A percentile compares a stretch with the other conserved stretches of the same genome.
Evolutionary conservation across 2,113 vertebrate species (phyloP).

Genomic region (Pedetes capensis): DNA sequence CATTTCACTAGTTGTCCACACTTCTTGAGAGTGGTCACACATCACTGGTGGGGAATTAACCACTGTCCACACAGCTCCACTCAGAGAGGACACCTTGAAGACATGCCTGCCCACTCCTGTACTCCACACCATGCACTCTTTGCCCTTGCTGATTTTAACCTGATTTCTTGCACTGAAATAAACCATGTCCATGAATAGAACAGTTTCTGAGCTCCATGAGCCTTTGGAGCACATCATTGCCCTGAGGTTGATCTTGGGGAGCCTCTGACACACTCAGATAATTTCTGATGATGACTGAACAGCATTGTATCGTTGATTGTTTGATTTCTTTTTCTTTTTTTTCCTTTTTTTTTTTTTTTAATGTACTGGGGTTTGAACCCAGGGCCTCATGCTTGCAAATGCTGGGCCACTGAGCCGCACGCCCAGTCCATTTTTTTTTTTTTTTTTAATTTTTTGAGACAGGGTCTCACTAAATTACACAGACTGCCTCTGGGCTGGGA

Average conservation of each 20-base stretch:
- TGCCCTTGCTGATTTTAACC: not conserved
- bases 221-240: not conserved
- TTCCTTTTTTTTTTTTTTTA: too few relatives aligned
- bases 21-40: not conserved
- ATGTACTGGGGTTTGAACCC: too few relatives aligned
- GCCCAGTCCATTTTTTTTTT: too few relatives aligned
- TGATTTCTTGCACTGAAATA: not conserved
- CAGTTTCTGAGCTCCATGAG: not conserved
- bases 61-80: not conserved
- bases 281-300: not conserved
- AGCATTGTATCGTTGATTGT: not conserved
- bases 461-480: too few relatives aligned
- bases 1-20: not conserved
- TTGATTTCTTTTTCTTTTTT: too few relatives aligned
- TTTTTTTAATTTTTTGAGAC: too few relatives aligned
- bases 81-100: not conserved
- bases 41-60: not conserved
- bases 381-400: too few relatives aligned
- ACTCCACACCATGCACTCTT: not conserved
- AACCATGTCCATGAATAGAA: not conserved
- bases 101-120: not conserved
- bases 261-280: not conserved
- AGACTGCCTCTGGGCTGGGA: too few relatives aligned
- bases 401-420: too few relatives aligned
- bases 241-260: not conserved